Base-by-base conservation (phyloP, 1,140 invertebrate species). In the Elymnias hypermnestra region DNA sequence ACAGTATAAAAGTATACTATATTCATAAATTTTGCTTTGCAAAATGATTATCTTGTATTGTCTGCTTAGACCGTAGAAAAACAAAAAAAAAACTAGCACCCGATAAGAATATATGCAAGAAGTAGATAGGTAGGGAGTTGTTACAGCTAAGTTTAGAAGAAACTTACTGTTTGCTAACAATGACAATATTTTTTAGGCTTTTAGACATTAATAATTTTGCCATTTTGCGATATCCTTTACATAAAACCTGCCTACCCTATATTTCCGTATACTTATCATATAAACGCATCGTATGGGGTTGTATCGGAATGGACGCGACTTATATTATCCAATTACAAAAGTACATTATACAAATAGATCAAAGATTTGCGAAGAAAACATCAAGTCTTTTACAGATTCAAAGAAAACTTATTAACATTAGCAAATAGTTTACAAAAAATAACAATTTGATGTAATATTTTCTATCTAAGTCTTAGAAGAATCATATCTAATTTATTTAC, bases 401-500 rank as follows among this genome's bases (percentile, higher is more conserved):
- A 35, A 21, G 9, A 43, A 22, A 22, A 35, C 10, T 29, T n/a
- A 22, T 21, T 10, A 13, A 35, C 7, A 9, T 22, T 19, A 33
- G 18, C 19, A 38, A 36, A 39, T 54, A 40, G 36, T 43, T 39
- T 48, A 48, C 40, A 44, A 45, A 51, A 48, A 36, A 14, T 48
- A 48, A 31, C 37, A 50, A 44, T 47, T 60, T 35, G 43, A 55
- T 46, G 46, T 57, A 67, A 63, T 68, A 57, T 59, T 55, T 54
- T 60, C 77, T 82, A 82, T 82, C 74, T 77, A 74, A 71, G 38
- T 66, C 69, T 77, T 72, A 78, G 40, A 70, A 53, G 58, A 72
- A 70, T 52, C 64, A 65, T 78, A 77, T 53, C 57, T 76, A 76
- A 65, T 50, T 67, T 82, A 82, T 84, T 81, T 84, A 84, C 77